Base-by-base conservation (phyloP, 2,888 invertebrate genomes). In the Apomyelois bistriatella region DNA sequence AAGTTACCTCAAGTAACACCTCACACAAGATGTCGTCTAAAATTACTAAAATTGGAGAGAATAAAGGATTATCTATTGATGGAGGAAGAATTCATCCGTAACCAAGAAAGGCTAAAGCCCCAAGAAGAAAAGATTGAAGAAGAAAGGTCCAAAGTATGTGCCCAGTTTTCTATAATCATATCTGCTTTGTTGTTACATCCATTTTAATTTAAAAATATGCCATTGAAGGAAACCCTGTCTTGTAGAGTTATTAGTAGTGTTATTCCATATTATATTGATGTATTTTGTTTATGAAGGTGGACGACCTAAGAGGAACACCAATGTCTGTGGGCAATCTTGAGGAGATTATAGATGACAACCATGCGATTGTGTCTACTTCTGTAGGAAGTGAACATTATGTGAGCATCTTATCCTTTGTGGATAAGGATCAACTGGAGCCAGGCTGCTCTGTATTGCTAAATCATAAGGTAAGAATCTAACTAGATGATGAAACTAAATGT, bases 301-400 rank as follows among this genome's bases (percentile, higher is more conserved):
- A 99, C 91, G 99, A 99, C 84, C 91, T 99, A 53, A 92, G 99
- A 80, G 99, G 99, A 42, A 99, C 99, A 32, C 99, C 99, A 0
- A 99, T 99, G 99, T 99, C 99, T 6, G 99, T 99, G 17, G 99
- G 99, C n/a, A 98, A 97, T 60, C 89, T 99, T 56, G 99, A 99
- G 82, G 99, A 99, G 90, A 99, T 99, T 57, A 99, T 99, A 68
- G 99, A 99, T 89, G 99, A 99, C 82, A 99, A 99, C 85, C 99
- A 99, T 88, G 99, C 99, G 3, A 99, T 99, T 79, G 99, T 99
- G 0, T 99, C 98, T 0, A 99, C 99, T 1, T 98, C 98, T 0
- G 99, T 99, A 1, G 99, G 99, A 52, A 98, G 98, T 70, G 99
- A 99, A 82, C 99, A 99, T 84, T 99, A 99, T 82, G 99, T 99